Evolutionary conservation across 2,797 vertebrate genomes (phyloP), one percentile per base, ranked within the genome.

Genomic region (Fringilla coelebs): DNA sequence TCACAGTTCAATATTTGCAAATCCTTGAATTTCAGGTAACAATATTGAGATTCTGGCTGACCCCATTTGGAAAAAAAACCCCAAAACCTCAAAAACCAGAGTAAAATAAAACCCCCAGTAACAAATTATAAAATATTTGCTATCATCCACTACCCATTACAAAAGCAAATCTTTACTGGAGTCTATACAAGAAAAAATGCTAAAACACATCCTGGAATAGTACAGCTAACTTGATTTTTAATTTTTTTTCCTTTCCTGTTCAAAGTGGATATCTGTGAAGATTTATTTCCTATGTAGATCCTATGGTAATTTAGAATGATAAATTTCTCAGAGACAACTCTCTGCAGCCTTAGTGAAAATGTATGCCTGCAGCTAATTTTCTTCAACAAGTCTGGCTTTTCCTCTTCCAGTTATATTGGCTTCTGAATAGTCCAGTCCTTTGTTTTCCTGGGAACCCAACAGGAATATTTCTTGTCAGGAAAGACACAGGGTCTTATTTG

Each of bases 361-460:
- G 45, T 88, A 77, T 77, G 85, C 91, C 68, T 88, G 70, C 82
- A 94, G 88, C 66, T 93, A 93, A 88, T 96, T 93, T 85, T 91
- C 60, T 84, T 19, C 70, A 91, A 48, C 41, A 78, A 73, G 63
- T 70, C 71, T 90, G 70, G 17, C 46, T 95, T 94, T 85, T 91
- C 49, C 60, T 91, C 92, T 93, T 66, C 43, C 74, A 82, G 62
- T 81, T 81, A 63, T 52, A 86, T 63, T 76, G 62, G n/a, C 52
- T 70, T 94, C 90, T 85, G 71, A 88, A 63, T 91, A 94, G 85
- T 60, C 77, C 67, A 75, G 40, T 63, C 24, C 52, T 94, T 92
- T 92, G 58, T 92, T 89, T 93, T 85, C 51, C 32, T 46, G 51
- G 81, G 67, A 92, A 79, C 13, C 1, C 34, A 90, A 79, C 3